Evolutionary conservation across 2,888 invertebrate genomes (phyloP).

Genomic region (Poecilus cupreus): DNA sequence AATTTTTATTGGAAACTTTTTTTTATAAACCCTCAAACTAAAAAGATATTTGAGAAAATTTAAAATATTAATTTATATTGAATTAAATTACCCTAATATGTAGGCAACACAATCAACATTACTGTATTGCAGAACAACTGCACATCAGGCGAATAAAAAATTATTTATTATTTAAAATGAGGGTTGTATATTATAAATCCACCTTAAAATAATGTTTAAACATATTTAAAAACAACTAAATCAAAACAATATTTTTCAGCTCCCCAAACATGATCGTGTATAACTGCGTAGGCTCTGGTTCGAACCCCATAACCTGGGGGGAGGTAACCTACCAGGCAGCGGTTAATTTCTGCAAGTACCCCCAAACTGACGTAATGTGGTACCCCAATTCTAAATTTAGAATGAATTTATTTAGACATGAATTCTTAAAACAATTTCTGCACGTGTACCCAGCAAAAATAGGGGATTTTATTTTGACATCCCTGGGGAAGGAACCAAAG

Average conservation of each 20-base stretch:
- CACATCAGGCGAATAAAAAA: no score
- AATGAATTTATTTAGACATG: not conserved
- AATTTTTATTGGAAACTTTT: no score
- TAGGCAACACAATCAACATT: no score
- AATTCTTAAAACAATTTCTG: not conserved
- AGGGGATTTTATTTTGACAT: not conserved
- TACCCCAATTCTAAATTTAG: not conserved
- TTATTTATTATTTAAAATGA: no score
- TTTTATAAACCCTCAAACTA: no score
- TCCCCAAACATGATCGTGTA: not conserved
- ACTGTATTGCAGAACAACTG: no score
- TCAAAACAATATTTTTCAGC: slow-evolving; percentile 14
- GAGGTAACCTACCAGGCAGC: not conserved
- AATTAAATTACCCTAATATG: no score
- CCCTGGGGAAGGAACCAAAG: not conserved
- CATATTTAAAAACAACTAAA: no score
- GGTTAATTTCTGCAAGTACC: not conserved
- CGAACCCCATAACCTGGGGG: not conserved
- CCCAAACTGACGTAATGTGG: not conserved
- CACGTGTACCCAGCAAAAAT: not conserved
- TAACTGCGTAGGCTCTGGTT: not conserved
- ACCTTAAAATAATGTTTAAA: no score
- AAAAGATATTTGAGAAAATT: no score
- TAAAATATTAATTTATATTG: not conserved
- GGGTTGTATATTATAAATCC: no score